A percentile compares a stretch with the other conserved stretches of the same genome.
Evolutionary conservation across 2,113 vertebrate species (phyloP).

Genomic region (Labeo catla): DNA sequence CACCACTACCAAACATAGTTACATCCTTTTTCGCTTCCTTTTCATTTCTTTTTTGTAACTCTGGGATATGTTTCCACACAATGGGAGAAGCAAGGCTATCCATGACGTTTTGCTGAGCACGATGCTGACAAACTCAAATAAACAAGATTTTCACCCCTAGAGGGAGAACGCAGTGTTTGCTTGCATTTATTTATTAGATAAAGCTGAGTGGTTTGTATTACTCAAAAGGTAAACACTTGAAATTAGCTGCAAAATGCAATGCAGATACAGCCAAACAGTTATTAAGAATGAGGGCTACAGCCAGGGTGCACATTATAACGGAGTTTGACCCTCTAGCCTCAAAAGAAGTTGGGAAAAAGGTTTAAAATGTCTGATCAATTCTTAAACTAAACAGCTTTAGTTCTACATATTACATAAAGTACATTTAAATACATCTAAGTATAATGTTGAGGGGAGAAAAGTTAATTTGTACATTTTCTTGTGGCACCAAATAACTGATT

Average conservation of each 20-base stretch:
- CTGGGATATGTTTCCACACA: conserved; percentile 14
- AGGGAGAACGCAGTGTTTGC: conserved; percentile 19
- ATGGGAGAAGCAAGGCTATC: conserved; percentile 8
- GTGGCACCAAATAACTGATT: neutral
- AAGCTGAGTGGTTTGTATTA: conserved; percentile 36
- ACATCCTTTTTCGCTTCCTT: conserved; percentile 7
- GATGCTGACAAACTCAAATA: conserved; percentile 33
- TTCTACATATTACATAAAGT: too few relatives aligned
- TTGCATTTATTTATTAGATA: conserved; percentile 24
- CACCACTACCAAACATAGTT: conserved; percentile 37
- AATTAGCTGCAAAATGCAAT: conserved; percentile 15
- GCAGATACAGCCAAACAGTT: neutral
- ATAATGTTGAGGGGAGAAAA: neutral
- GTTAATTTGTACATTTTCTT: neutral
- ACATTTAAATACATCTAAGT: neutral
- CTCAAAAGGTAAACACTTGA: conserved; percentile 16
- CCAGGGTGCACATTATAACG: neutral
- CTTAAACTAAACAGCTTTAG: neutral
- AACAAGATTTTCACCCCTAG: conserved; percentile 12
- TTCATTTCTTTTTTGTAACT: neutral
- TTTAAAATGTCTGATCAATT: neutral
- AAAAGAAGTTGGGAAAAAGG: neutral
- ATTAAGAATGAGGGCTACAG: neutral
- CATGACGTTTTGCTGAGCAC: conserved; percentile 10
- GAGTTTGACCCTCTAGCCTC: neutral